Evolutionary conservation across 30 jellyfish, hydroid and myxozoan species (phyloP).

Genomic region (Turritopsis rubra): DNA sequence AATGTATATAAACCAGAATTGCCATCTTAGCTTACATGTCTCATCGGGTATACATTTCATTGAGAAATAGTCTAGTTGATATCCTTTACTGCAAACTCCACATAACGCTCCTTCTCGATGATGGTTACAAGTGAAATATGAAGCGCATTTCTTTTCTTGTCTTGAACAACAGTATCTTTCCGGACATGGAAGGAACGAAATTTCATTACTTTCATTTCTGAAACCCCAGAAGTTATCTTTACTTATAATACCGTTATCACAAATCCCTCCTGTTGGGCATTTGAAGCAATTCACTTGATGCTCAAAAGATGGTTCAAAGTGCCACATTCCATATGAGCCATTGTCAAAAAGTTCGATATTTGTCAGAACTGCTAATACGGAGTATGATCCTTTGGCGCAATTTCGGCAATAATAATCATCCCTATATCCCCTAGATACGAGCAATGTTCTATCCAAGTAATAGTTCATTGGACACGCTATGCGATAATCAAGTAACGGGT

Average conservation of each 20-base stretch:
- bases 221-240: conserved; percentile 36
- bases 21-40: not conserved
- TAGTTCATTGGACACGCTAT: not conserved
- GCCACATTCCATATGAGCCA: not conserved
- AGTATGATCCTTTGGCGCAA: not conserved
- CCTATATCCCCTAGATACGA: not conserved
- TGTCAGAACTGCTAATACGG: not conserved
- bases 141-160: conserved; percentile 14
- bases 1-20: conserved; percentile 20
- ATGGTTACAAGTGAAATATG: not conserved
- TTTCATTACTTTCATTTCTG: not conserved
- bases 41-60: conserved; percentile 15
- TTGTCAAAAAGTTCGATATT: not conserved
- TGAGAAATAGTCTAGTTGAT: conserved; percentile 20
- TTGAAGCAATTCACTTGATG: not conserved
- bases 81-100: conserved; percentile 27
- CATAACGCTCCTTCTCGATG: not conserved
- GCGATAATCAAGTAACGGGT: not conserved
- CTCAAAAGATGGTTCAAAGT: not conserved
- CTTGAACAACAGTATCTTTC: conserved; percentile 29
- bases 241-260: not conserved
- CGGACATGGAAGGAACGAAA: conserved; percentile 1
- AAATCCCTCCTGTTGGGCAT: not conserved
- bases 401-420: not conserved
- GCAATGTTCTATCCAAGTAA: not conserved